phyloP scores from a whole-genome alignment of 2,888 invertebrate genomes.

The Pycnomerus fuliginosus region DNA sequence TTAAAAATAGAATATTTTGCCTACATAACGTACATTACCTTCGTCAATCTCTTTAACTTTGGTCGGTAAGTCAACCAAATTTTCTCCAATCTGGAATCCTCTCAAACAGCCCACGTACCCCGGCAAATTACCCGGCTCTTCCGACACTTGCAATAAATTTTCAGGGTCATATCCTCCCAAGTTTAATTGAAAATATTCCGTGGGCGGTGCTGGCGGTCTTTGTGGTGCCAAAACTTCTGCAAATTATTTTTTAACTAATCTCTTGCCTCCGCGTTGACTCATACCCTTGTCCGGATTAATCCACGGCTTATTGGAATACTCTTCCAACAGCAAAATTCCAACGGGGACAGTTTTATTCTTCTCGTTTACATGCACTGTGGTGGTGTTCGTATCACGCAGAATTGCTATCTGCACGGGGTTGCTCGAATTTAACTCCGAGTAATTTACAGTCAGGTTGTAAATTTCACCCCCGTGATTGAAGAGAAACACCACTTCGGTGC shows the following conservation, averaged over 20 bases:
- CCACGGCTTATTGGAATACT: slow-evolving; percentile 87
- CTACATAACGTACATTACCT: too few relatives aligned
- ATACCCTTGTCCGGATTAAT: slow-evolving; percentile 75
- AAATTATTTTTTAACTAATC: background rate
- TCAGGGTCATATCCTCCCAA: slow-evolving; percentile 82
- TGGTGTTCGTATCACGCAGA: slow-evolving; percentile 68
- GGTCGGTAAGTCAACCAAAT: slow-evolving; percentile 74
- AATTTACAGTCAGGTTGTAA: slow-evolving; percentile 73
- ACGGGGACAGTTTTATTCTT: slow-evolving; percentile 69
- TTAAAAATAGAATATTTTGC: too few relatives aligned
- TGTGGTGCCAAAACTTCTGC: slow-evolving; percentile 84
- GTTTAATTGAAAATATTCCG: slow-evolving; percentile 86
- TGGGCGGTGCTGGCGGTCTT: slow-evolving; percentile 84
- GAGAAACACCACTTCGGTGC: slow-evolving; percentile 77
- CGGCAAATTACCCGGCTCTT: slow-evolving; percentile 57
- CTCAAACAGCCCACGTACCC: slow-evolving; percentile 86
- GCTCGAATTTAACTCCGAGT: slow-evolving; percentile 74
- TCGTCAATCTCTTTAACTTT: slow-evolving; percentile 65
- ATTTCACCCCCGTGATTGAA: slow-evolving; percentile 83
- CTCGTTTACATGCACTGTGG: slow-evolving; percentile 80
- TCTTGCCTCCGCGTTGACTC: slow-evolving; percentile 1
- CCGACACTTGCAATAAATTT: slow-evolving; percentile 63
- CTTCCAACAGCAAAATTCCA: slow-evolving; percentile 68
- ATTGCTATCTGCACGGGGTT: slow-evolving; percentile 89
- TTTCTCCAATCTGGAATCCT: slow-evolving; percentile 81